Percentiles rank a stretch among this genome's conserved stretches.
Evolutionary conservation across 2,113 vertebrate species (phyloP).

Genomic region (Phaetusa simplex): DNA sequence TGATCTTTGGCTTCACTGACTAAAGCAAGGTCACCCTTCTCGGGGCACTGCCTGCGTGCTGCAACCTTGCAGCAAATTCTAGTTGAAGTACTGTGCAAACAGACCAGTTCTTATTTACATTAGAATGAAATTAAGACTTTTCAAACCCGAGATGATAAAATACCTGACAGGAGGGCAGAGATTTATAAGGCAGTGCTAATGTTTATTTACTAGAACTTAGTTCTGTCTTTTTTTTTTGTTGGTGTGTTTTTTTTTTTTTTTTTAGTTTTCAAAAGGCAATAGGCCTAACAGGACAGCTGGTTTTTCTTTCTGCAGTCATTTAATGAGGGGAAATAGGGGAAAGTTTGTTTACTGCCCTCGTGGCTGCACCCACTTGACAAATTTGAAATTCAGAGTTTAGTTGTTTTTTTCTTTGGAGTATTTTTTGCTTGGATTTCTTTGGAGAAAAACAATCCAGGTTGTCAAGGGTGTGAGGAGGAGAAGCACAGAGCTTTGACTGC

Average conservation of each 20-base stretch:
- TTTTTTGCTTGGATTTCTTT: constrained; percentile 7
- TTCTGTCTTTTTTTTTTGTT: not conserved
- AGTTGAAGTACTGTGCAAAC: constrained; percentile 38
- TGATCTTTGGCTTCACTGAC: constrained; percentile 42
- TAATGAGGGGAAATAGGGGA: not conserved
- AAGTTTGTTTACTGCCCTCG: not conserved
- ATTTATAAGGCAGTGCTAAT: not conserved
- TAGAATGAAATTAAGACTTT: constrained; percentile 32
- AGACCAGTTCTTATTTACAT: constrained; percentile 50
- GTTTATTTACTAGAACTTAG: not conserved
- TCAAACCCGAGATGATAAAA: constrained; percentile 5
- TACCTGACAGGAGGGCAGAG: not conserved
- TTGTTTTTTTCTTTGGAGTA: not conserved
- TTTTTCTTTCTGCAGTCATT: constrained; percentile 12
- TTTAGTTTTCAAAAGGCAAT: not conserved
- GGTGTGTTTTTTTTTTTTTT: not conserved
- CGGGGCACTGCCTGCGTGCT: not conserved
- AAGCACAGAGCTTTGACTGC: not conserved
- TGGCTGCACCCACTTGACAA: not conserved
- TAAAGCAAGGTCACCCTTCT: constrained; percentile 28
- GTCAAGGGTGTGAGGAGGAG: not conserved
- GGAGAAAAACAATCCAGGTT: not conserved
- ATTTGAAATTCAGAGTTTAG: not conserved
- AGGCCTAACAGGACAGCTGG: not conserved
- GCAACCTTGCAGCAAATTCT: constrained; percentile 14